A percentile compares a stretch with the other conserved stretches of the same genome.
These are phyloP conservation scores for Elaeidobius kamerunicus DNA, from an alignment of 2,888 invertebrate genomes.

Conservation along the genomic window DNA sequence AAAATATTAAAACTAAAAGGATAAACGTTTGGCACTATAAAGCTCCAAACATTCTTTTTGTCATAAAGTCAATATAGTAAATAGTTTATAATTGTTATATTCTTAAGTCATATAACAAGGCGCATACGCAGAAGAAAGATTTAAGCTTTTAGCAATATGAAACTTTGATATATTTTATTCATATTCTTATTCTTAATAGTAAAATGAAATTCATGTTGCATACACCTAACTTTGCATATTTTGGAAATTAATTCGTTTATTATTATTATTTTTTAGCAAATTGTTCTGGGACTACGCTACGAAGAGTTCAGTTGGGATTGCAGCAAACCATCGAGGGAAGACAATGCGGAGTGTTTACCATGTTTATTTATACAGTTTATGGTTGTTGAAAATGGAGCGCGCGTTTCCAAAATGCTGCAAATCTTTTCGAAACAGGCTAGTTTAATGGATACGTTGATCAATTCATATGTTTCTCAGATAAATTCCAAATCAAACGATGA, in stretches of 20 bases:
- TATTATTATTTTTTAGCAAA: constrained; percentile 69
- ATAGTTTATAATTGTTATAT: too few relatives aligned
- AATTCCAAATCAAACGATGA: constrained; percentile 52
- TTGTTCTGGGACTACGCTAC: constrained; percentile 79
- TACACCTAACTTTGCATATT: not conserved
- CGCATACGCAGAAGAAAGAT: too few relatives aligned
- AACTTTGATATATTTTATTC: too few relatives aligned
- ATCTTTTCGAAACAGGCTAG: constrained; percentile 60
- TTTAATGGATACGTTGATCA: constrained; percentile 85
- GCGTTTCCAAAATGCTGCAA: constrained; percentile 78
- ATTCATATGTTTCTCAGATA: constrained; percentile 68
- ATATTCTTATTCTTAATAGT: too few relatives aligned
- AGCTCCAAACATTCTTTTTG: too few relatives aligned
- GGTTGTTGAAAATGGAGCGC: constrained; percentile 71
- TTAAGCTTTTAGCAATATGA: too few relatives aligned
- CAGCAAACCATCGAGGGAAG: constrained; percentile 81
- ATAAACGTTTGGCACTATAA: too few relatives aligned
- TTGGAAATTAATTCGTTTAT: not conserved
- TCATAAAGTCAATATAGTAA: too few relatives aligned
- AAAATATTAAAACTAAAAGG: too few relatives aligned
- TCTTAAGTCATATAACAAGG: too few relatives aligned
- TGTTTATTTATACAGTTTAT: constrained; percentile 91
- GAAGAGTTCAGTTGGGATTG: constrained; percentile 93
- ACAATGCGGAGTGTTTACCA: constrained; percentile 82
- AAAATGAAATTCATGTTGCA: not conserved